phyloP scores from a whole-genome alignment of 2,797 vertebrate species.

The Chrysolophus pictus region DNA sequence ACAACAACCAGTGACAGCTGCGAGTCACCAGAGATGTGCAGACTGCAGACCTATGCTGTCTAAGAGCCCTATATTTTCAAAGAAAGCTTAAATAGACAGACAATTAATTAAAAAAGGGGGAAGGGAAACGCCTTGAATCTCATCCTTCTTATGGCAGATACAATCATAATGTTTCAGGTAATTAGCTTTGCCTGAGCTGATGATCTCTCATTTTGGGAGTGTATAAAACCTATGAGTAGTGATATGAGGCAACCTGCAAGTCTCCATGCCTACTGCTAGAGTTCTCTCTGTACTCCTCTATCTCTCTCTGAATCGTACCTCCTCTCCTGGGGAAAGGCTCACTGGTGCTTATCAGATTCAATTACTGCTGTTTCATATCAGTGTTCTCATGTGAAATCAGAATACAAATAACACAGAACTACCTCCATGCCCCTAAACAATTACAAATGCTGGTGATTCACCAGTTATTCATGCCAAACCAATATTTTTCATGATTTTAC shows the following conservation, averaged over 20 bases:
- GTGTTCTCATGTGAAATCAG: constrained; percentile 64
- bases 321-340: constrained; percentile 41
- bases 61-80: constrained; percentile 49
- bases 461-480: constrained; percentile 56
- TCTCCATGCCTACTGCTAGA: not conserved
- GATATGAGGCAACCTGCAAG: constrained; percentile 28
- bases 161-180: constrained; percentile 32
- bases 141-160: constrained; percentile 34
- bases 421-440: constrained; percentile 30
- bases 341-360: constrained; percentile 54
- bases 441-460: constrained; percentile 39
- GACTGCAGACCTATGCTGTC: not conserved
- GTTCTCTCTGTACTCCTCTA: not conserved
- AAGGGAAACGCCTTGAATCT: not conserved
- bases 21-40: not conserved
- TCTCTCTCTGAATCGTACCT: constrained; percentile 33
- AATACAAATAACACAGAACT: constrained; percentile 55
- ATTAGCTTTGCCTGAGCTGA: constrained; percentile 41
- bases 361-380: constrained; percentile 61
- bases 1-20: not conserved
- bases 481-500: constrained; percentile 60
- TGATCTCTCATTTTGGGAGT: constrained; percentile 38
- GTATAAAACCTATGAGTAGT: constrained; percentile 8
- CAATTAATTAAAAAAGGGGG: not conserved
- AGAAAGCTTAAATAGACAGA: constrained; percentile 37